Evolutionary conservation across 2,888 invertebrate genomes (phyloP).

Genomic region (Pyrrhosoma nymphula): DNA sequence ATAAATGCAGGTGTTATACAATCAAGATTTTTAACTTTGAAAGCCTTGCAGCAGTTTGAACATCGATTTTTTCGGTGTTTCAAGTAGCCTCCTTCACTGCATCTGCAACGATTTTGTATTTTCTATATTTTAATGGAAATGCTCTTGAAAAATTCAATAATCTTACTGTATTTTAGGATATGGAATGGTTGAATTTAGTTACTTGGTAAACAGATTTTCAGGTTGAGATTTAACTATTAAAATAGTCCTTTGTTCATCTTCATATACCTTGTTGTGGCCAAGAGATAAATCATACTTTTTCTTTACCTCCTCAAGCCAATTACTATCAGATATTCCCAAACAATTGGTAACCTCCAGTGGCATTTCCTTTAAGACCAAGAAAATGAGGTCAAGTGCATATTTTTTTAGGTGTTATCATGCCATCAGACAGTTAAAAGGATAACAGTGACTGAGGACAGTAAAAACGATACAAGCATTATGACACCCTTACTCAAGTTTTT

Average conservation of each 20-base stretch:
- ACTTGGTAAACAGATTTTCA: background rate
- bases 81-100: background rate
- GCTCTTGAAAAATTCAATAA: background rate
- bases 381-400: background rate
- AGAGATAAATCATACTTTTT: constrained; percentile 4
- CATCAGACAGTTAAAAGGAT: no score
- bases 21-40: background rate
- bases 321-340: constrained; percentile 45
- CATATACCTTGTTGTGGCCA: background rate
- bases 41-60: background rate
- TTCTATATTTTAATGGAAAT: background rate
- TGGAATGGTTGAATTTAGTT: background rate
- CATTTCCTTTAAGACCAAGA: constrained; percentile 21
- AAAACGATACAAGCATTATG: background rate
- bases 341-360: constrained; percentile 39
- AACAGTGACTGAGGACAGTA: no score
- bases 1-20: background rate
- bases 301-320: constrained; percentile 40
- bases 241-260: background rate
- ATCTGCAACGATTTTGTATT: background rate
- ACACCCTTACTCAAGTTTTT: background rate
- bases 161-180: background rate
- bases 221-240: constrained; percentile 12
- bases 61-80: background rate
- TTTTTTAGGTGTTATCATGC: background rate